A percentile compares a stretch with the other conserved stretches of the same genome.
These are phyloP conservation scores for Acridotheres tristis DNA, from an alignment of 2,797 vertebrate species.

Conservation along the genomic window DNA sequence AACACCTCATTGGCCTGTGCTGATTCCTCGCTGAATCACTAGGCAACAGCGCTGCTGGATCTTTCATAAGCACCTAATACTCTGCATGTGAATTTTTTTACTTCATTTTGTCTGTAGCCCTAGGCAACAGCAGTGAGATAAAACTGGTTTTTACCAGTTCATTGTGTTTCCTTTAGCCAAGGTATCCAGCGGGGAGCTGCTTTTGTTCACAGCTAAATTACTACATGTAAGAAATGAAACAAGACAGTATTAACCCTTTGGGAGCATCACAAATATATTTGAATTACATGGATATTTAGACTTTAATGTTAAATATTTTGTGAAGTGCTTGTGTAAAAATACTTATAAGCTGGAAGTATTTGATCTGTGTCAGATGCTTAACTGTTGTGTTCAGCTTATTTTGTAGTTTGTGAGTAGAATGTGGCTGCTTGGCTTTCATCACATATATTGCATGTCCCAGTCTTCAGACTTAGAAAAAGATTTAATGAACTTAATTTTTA, in stretches of 20 bases:
- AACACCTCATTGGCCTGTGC: slow-evolving; percentile 42
- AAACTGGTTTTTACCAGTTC: slow-evolving; percentile 79
- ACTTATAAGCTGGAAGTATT: not conserved
- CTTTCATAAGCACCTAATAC: slow-evolving; percentile 78
- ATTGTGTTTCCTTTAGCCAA: slow-evolving; percentile 65
- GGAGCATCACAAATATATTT: not conserved
- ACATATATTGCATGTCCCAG: not conserved
- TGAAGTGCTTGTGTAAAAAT: not conserved
- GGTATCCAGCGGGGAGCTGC: slow-evolving; percentile 62
- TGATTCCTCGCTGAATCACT: slow-evolving; percentile 71
- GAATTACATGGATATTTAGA: not conserved
- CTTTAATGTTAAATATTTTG: not conserved
- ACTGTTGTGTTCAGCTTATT: not conserved
- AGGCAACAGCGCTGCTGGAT: slow-evolving; percentile 83
- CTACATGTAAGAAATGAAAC: slow-evolving; percentile 57
- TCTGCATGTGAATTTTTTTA: slow-evolving; percentile 70
- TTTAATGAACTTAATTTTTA: not conserved
- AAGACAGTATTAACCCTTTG: slow-evolving; percentile 25
- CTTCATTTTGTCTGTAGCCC: slow-evolving; percentile 84
- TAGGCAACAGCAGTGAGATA: slow-evolving; percentile 82
- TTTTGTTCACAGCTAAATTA: slow-evolving; percentile 64
- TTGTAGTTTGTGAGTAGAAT: not conserved
- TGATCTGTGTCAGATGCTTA: not conserved
- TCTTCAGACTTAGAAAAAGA: not conserved
- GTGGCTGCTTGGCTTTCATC: not conserved